Evolutionary conservation across 2,113 vertebrate species (phyloP).

Genomic region (Aix galericulata): DNA sequence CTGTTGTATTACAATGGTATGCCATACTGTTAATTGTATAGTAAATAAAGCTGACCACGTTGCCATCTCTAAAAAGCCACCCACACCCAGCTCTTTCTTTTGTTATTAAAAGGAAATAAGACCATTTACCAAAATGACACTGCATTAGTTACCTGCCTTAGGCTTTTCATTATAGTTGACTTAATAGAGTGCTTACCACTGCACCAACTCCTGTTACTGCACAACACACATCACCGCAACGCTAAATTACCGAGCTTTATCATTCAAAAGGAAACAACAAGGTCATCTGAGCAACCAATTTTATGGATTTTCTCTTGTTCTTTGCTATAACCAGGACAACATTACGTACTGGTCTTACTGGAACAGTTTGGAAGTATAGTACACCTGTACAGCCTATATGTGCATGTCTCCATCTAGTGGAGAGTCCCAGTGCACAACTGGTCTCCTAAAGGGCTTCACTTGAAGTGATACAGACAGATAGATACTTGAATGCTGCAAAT

Average conservation of each 20-base stretch:
- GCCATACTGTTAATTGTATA: neutral
- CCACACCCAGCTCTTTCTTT: neutral
- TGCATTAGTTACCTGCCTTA: neutral
- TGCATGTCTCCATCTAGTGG: neutral
- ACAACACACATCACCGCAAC: neutral
- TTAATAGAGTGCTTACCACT: neutral
- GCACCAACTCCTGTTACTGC: neutral
- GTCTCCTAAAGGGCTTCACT: neutral
- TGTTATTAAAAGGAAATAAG: neutral
- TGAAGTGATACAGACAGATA: rapidly evolving
- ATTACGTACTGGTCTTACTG: neutral
- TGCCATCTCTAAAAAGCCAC: neutral
- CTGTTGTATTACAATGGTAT: neutral
- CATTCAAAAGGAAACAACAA: neutral
- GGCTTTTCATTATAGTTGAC: neutral
- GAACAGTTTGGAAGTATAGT: neutral
- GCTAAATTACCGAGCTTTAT: neutral
- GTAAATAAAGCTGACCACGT: neutral
- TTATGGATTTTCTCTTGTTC: neutral
- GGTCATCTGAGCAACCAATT: neutral
- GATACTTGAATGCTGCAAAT: neutral
- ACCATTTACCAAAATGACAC: slow-evolving; percentile 7
- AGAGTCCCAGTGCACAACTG: neutral
- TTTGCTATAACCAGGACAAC: neutral
- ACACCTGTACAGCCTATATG: neutral